Percentiles rank a stretch among this genome's conserved stretches.
phyloP scores from a whole-genome alignment of 2,888 invertebrate genomes.

The Steinernema hermaphroditum region DNA sequence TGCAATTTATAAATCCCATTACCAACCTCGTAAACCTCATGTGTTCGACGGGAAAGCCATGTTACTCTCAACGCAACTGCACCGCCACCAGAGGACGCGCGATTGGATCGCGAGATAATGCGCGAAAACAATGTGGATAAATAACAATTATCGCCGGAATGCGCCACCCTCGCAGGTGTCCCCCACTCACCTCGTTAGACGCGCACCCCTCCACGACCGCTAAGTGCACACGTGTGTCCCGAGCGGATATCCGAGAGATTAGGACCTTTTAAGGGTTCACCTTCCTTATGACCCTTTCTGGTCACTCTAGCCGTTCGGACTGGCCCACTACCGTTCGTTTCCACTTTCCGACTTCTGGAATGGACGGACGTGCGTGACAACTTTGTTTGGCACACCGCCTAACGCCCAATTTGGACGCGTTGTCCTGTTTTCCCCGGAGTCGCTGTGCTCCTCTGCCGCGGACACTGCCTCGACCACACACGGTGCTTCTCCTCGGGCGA shows the following conservation, averaged over 20 bases:
- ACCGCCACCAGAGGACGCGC: background rate
- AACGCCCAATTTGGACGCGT: background rate
- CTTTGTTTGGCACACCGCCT: background rate
- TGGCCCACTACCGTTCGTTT: too few relatives aligned
- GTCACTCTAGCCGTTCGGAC: too few relatives aligned
- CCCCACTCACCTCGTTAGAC: background rate
- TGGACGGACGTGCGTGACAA: too few relatives aligned
- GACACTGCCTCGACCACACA: background rate
- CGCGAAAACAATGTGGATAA: slow-evolving; percentile 26
- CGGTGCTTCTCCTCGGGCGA: background rate
- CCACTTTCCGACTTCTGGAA: too few relatives aligned
- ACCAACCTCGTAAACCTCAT: too few relatives aligned
- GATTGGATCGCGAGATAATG: slow-evolving; percentile 17
- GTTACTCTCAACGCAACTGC: too few relatives aligned
- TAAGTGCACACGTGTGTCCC: too few relatives aligned
- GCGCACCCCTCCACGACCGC: too few relatives aligned
- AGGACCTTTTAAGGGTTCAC: too few relatives aligned
- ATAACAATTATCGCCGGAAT: slow-evolving; percentile 22
- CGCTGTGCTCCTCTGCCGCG: background rate
- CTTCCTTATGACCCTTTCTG: too few relatives aligned
- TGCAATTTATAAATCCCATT: background rate
- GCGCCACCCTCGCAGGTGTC: background rate
- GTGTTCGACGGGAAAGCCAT: too few relatives aligned
- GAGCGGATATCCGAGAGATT: too few relatives aligned
- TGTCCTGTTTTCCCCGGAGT: background rate